These are phyloP conservation scores for Parnassius smintheus DNA, from an alignment of 2,888 invertebrate genomes.

Conservation along the genomic window DNA sequence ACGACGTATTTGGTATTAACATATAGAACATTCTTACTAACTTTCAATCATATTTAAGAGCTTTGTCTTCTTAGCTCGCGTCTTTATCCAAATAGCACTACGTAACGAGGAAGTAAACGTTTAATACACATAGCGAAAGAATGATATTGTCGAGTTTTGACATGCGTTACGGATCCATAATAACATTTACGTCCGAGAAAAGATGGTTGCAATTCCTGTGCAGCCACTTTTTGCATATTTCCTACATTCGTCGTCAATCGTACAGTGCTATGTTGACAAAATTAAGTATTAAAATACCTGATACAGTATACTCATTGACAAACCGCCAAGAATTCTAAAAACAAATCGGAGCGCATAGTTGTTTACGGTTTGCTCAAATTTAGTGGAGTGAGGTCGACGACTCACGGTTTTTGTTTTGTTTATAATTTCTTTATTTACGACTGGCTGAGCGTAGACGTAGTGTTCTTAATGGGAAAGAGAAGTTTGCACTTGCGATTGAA, in stretches of 20 bases:
- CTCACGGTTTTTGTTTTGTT: constrained; percentile 25
- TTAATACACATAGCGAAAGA: neutral
- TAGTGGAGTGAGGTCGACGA: constrained; percentile 32
- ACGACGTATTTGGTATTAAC: neutral
- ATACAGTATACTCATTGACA: constrained; percentile 50
- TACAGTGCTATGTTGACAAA: constrained; percentile 6
- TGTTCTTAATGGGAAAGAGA: neutral
- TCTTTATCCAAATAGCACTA: neutral
- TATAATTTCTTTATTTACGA: constrained; percentile 1
- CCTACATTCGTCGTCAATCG: neutral
- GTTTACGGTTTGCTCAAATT: constrained; percentile 34
- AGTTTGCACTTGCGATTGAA: neutral
- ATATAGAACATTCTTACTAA: neutral
- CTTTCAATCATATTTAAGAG: neutral
- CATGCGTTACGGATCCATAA: neutral
- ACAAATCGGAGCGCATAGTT: constrained; percentile 34
- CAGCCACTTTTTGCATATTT: neutral
- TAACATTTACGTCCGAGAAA: neutral
- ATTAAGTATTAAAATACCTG: constrained; percentile 45
- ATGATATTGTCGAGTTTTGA: neutral
- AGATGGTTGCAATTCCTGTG: neutral
- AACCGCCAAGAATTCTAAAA: constrained; percentile 52
- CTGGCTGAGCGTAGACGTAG: neutral
- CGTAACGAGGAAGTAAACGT: neutral
- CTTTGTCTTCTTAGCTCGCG: neutral